A percentile compares a stretch with the other conserved stretches of the same genome.
Conservation (phyloP, 2,113 vertebrate species). For the Planiliza haematocheilus region DNA sequence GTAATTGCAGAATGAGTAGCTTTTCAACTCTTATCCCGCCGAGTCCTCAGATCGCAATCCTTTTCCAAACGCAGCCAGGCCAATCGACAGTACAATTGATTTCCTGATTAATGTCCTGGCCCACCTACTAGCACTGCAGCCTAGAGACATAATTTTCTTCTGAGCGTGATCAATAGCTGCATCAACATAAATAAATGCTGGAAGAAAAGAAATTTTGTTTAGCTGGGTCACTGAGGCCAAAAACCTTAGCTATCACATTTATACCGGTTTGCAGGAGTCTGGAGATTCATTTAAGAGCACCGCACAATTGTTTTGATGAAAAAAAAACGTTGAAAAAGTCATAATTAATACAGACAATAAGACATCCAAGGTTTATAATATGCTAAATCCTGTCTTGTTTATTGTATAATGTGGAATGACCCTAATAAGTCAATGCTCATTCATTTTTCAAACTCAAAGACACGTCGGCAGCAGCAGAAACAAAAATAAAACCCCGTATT, state of each 20-base stretch:
- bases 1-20: constrained; percentile 65
- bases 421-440: background rate
- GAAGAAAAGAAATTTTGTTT: constrained; percentile 62
- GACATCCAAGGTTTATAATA: background rate
- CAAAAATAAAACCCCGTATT: constrained; percentile 2
- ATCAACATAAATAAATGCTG: constrained; percentile 85
- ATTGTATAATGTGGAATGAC: background rate
- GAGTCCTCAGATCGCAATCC: constrained; percentile 76
- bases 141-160: constrained; percentile 89
- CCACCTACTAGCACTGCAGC: constrained; percentile 81
- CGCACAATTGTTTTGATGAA: too few relatives aligned
- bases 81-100: constrained; percentile 89
- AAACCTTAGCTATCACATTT: constrained; percentile 44
- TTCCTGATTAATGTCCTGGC: constrained; percentile 91
- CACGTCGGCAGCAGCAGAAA: background rate
- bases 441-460: background rate
- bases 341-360: background rate
- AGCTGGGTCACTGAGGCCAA: constrained; percentile 31
- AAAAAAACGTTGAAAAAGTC: too few relatives aligned
- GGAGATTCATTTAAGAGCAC: constrained; percentile 5
- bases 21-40: constrained; percentile 66
- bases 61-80: constrained; percentile 80
- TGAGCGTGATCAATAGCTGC: constrained; percentile 88
- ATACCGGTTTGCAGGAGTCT: constrained; percentile 21
- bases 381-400: background rate